Percentiles rank a stretch among this genome's conserved stretches.
Conservation (phyloP, 1,140 invertebrate genomes). For the Anastatus disparis region DNA sequence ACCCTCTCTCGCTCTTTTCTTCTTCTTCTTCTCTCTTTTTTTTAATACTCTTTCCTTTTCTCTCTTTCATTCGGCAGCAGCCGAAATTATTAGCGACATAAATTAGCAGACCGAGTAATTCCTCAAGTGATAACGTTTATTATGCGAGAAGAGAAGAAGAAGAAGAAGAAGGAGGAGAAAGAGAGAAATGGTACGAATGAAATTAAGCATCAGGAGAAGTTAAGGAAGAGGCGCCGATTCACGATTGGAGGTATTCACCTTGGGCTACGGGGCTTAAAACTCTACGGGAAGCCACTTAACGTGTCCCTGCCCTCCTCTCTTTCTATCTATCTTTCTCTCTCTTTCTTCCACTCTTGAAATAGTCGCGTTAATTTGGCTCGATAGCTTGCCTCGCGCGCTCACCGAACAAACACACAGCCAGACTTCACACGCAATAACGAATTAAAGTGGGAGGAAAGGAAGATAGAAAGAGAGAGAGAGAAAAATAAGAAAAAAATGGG, state of each 20-base stretch:
- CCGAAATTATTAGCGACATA: conserved; percentile 35
- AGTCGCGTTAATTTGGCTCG: conserved; percentile 32
- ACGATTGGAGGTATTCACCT: not conserved
- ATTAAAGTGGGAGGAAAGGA: too few species aligned
- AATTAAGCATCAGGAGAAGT: conserved; percentile 25
- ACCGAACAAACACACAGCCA: not conserved
- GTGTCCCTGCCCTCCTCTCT: conserved; percentile 22
- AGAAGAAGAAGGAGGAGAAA: conserved; percentile 40
- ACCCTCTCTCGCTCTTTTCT: not conserved
- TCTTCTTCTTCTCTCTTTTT: not conserved
- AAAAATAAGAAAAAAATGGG: too few species aligned
- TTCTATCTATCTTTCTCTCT: too few species aligned
- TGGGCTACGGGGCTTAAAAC: not conserved
- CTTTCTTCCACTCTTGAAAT: too few species aligned
- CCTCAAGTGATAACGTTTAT: conserved; percentile 34
- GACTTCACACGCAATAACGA: too few species aligned
- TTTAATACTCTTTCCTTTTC: not conserved
- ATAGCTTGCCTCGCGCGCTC: conserved; percentile 20
- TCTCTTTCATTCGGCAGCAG: conserved; percentile 2
- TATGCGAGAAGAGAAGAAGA: conserved; percentile 37
- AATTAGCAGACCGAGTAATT: conserved; percentile 33
- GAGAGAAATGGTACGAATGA: conserved; percentile 26
- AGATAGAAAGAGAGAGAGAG: too few species aligned
- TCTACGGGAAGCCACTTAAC: conserved; percentile 41
- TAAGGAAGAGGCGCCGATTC: conserved; percentile 15